Percentiles rank a stretch among this genome's conserved stretches.
Evolutionary conservation across 2,113 vertebrate genomes (phyloP).

Genomic region (Microtus pennsylvanicus): DNA sequence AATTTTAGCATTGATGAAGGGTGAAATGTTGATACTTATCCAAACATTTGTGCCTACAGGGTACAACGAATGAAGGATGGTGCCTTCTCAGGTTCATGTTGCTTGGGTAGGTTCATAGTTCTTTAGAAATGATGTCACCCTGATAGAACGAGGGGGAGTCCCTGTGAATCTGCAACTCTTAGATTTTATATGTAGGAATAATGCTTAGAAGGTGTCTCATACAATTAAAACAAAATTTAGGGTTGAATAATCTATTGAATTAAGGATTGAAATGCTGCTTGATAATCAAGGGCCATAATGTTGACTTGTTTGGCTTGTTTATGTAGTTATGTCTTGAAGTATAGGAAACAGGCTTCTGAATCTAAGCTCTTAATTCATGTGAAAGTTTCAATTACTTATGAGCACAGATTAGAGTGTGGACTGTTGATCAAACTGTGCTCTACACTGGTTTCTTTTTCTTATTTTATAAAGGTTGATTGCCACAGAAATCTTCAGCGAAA

Average conservation of each 20-base stretch:
- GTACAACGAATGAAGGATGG: slow-evolving; percentile 58
- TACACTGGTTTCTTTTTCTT: slow-evolving; percentile 20
- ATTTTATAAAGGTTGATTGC: slow-evolving; percentile 40
- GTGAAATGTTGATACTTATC: slow-evolving; percentile 85
- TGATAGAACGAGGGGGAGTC: neutral
- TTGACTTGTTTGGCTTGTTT: slow-evolving; percentile 18
- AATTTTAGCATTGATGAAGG: slow-evolving; percentile 86
- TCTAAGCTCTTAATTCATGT: neutral
- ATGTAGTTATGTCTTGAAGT: neutral
- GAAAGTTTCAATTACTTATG: neutral
- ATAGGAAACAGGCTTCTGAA: neutral
- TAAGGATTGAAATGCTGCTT: slow-evolving; percentile 9
- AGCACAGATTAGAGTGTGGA: neutral
- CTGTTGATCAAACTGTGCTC: slow-evolving; percentile 39
- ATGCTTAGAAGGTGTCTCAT: slow-evolving; percentile 3
- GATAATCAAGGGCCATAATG: neutral
- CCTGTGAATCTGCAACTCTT: neutral
- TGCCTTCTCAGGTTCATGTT: slow-evolving; percentile 45
- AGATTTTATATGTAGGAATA: neutral
- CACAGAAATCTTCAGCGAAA: neutral
- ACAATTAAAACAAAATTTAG: slow-evolving; percentile 38
- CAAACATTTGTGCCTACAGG: slow-evolving; percentile 74
- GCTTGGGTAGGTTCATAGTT: slow-evolving; percentile 17
- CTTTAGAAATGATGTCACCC: neutral
- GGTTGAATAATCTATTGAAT: neutral